Evolutionary conservation across 2,797 vertebrate genomes (phyloP).

Genomic region (Lacerta bilineata): DNA sequence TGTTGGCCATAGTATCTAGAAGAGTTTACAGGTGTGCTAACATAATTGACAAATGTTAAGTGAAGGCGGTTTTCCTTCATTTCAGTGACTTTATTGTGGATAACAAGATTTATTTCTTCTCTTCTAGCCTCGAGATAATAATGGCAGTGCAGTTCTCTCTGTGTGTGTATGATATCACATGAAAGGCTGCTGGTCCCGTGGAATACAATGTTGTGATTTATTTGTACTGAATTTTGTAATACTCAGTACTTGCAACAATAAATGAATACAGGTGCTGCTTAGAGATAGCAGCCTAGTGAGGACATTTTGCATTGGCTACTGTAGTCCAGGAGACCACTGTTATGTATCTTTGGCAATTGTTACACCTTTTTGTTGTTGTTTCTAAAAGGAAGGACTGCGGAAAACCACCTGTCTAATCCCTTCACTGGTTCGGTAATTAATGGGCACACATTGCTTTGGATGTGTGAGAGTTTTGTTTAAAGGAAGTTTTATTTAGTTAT

Average conservation of each 20-base stretch:
- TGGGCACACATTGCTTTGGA: background rate
- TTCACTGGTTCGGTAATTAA: slow-evolving; percentile 34
- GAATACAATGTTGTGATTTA: background rate
- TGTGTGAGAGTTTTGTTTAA: background rate
- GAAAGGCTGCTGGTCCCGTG: background rate
- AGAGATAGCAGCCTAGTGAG: slow-evolving; percentile 3
- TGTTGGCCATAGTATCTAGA: background rate
- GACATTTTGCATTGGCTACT: background rate
- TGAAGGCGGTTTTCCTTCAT: slow-evolving; percentile 6
- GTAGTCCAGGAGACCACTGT: background rate
- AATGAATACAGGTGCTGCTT: background rate
- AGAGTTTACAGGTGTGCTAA: slow-evolving; percentile 12
- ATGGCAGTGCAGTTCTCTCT: slow-evolving; percentile 14
- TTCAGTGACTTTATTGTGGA: background rate
- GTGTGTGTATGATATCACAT: background rate
- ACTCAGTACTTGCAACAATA: background rate
- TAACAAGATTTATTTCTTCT: slow-evolving; percentile 6
- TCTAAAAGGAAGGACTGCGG: slow-evolving; percentile 14
- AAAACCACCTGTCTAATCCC: slow-evolving; percentile 9
- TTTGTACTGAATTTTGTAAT: slow-evolving; percentile 1
- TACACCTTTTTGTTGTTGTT: slow-evolving; percentile 18
- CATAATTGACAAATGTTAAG: background rate
- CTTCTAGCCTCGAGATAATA: slow-evolving; percentile 24
- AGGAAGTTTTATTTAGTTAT: background rate
- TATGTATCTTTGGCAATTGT: slow-evolving; percentile 24